Percentiles rank a stretch among this genome's conserved stretches.
phyloP scores from a whole-genome alignment of 2,888 invertebrate species.

The Lamellibrachia columna region DNA sequence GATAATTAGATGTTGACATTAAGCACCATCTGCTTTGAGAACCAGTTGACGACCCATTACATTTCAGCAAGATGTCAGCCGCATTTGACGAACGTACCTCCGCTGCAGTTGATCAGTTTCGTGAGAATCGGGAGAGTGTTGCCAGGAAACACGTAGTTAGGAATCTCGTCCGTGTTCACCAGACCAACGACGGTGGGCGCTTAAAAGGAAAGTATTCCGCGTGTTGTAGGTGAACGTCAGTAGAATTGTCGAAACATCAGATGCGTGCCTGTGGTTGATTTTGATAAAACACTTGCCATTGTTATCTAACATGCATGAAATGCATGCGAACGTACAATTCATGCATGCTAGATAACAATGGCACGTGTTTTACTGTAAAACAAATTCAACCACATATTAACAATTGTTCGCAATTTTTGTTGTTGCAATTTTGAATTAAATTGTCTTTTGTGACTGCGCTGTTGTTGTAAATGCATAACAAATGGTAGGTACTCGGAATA shows the following conservation, averaged over 20 bases:
- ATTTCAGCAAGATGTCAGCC: background rate
- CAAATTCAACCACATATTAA: too few species aligned
- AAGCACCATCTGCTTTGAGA: too few species aligned
- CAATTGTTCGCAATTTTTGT: too few species aligned
- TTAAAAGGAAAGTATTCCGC: background rate
- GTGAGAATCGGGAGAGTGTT: background rate
- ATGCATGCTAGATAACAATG: too few species aligned
- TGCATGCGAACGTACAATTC: too few species aligned
- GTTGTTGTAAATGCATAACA: too few species aligned
- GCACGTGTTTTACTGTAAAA: too few species aligned
- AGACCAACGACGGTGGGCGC: background rate
- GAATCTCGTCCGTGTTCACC: constrained; percentile 1
- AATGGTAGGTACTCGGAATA: too few species aligned
- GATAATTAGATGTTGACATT: too few species aligned
- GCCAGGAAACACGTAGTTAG: background rate
- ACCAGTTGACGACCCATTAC: background rate
- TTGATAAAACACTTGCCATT: background rate
- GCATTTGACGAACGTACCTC: background rate
- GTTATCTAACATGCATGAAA: background rate
- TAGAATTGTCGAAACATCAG: background rate
- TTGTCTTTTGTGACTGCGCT: too few species aligned
- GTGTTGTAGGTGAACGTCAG: background rate
- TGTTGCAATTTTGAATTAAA: too few species aligned
- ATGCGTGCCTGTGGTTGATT: background rate
- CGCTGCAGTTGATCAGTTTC: background rate